Base-by-base conservation (phyloP, 2,113 vertebrate genomes). In the Pseudorectes ferrugineus region DNA sequence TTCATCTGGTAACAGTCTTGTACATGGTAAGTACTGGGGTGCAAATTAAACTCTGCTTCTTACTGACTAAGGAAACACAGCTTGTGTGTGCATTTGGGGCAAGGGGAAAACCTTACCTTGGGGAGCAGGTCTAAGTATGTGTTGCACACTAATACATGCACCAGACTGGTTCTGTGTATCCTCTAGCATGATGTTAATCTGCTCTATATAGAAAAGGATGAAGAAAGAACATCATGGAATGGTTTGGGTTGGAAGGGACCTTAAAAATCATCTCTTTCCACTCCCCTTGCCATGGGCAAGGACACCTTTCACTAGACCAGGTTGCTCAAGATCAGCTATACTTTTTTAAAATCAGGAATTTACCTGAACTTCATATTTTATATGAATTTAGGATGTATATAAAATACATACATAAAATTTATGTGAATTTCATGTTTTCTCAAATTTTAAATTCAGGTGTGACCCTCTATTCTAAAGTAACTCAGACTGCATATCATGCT, bases 1-100 rank as follows among this genome's bases (percentile, higher is more conserved):
- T 97, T 99, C 99, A 66, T 98, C 99, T 19, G 96, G 96, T 93
- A 99, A 99, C 96, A 98, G 95, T 95, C 98, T 99, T 96, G 97
- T 99, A 78, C 99, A 99, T 10, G 98, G 99, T 99, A 97, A 97
- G 98, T 94, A 35, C n/a, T 59, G 25, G 38, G 38, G 24, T 48
- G 63, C 67, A 83, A 93, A 72, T 61, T 11, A 49, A 70, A 77
- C 31, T 80, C 48, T 55, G 0, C 45, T 68, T 54, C 20, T 67
- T 77, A 14, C 14, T 68, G 67, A 19, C 1, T 65, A 31, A 52
- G 23, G 36, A 80, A 84, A 36, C 25, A 22, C 0, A 74, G 24
- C 24, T 14, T 8, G 23, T 14, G 12, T 28, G 3, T 29, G 43
- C 19, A 5, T 65, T 40, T 72, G 45, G 46, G 25, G 20, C 24